Percentiles rank a stretch among this genome's conserved stretches.
These are phyloP conservation scores for Drosophila anceps DNA, from an alignment of 2,888 invertebrate species.

Conservation along the genomic window DNA sequence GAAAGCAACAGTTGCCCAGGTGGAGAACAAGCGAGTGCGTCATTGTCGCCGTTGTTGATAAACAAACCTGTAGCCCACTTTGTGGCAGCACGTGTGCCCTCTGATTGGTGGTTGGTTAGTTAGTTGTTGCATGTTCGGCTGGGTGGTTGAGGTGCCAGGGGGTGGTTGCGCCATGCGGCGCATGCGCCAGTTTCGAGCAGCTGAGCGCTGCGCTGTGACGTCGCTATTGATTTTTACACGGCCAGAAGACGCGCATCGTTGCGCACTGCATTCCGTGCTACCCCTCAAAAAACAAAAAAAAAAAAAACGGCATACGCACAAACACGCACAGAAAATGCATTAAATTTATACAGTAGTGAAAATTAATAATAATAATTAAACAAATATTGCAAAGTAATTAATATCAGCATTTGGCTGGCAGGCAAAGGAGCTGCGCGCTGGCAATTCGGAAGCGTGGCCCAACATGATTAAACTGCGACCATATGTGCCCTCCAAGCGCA, in stretches of 20 bases:
- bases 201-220: constrained; percentile 69
- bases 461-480: constrained; percentile 86
- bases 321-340: constrained; percentile 32
- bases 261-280: constrained; percentile 45
- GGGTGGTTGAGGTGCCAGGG: background rate
- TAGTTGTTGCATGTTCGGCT: constrained; percentile 3
- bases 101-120: constrained; percentile 29
- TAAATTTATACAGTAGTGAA: constrained; percentile 10
- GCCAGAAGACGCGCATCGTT: constrained; percentile 61
- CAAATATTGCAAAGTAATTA: background rate
- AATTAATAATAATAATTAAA: background rate
- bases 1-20: constrained; percentile 72
- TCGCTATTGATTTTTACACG: constrained; percentile 64
- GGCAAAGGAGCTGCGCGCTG: constrained; percentile 31
- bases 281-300: background rate
- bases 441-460: constrained; percentile 47
- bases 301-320: background rate
- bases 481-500: constrained; percentile 88
- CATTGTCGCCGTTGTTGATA: constrained; percentile 70
- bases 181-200: constrained; percentile 60
- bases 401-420: constrained; percentile 19
- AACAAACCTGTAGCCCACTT: constrained; percentile 76
- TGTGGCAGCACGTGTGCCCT: constrained; percentile 66
- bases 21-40: constrained; percentile 48
- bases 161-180: constrained; percentile 26